Percentiles rank a stretch among this genome's conserved stretches.
These are phyloP conservation scores for Morone saxatilis DNA, from an alignment of 2,113 vertebrate genomes.

Conservation along the genomic window DNA sequence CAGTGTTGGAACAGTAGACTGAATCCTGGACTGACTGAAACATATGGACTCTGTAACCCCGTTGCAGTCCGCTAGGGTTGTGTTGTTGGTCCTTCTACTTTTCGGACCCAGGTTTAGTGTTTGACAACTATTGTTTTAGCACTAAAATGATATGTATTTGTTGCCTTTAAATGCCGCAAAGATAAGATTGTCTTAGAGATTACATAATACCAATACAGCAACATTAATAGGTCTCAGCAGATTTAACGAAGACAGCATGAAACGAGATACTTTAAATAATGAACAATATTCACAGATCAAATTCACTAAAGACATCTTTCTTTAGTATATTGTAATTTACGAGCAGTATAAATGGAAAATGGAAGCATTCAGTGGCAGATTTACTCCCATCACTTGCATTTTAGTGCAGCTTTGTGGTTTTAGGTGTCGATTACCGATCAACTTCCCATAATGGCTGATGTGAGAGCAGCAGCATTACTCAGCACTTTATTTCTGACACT, in stretches of 20 bases:
- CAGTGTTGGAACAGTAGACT: constrained; percentile 19
- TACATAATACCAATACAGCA: too few species aligned
- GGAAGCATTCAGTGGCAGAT: constrained; percentile 10
- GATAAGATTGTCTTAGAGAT: background rate
- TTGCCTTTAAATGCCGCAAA: constrained; percentile 1
- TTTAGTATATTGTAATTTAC: background rate
- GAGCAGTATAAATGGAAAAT: background rate
- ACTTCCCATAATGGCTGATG: background rate
- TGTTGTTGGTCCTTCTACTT: background rate
- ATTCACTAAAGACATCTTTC: background rate
- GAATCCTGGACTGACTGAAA: constrained; percentile 13
- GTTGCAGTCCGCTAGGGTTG: background rate
- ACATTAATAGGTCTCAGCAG: background rate
- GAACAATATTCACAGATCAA: background rate
- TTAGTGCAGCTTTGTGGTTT: constrained; percentile 2
- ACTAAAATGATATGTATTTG: background rate
- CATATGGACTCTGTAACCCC: constrained; percentile 3
- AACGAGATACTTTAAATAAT: background rate
- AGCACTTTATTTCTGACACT: constrained; percentile 24
- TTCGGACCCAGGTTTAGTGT: background rate
- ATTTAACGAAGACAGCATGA: background rate
- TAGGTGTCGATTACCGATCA: constrained; percentile 21
- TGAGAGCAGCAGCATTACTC: constrained; percentile 44
- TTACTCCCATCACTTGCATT: background rate
- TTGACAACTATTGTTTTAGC: background rate